These are phyloP conservation scores for Drosophila nigritarsus DNA, from an alignment of 2,888 invertebrate species.

Conservation along the genomic window DNA sequence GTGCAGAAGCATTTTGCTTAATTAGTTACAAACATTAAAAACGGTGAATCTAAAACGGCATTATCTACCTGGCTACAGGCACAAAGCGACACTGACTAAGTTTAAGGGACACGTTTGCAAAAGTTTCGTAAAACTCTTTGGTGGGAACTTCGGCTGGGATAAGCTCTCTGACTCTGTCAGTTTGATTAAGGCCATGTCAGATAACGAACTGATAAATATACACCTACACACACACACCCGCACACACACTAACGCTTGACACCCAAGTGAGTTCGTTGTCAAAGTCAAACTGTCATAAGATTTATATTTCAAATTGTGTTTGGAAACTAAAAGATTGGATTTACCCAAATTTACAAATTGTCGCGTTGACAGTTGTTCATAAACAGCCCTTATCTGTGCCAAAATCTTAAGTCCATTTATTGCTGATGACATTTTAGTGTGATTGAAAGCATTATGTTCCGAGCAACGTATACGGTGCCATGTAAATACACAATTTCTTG, in stretches of 20 bases:
- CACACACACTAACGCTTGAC: not conserved
- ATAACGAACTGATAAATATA: slow-evolving; percentile 32
- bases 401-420: not conserved
- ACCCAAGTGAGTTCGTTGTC: slow-evolving; percentile 13
- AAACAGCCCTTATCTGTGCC: not conserved
- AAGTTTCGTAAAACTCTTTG: slow-evolving; percentile 4
- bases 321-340: slow-evolving; percentile 21
- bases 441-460: not conserved
- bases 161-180: slow-evolving; percentile 16
- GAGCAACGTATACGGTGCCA: not conserved
- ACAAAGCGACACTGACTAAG: not conserved
- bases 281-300: slow-evolving; percentile 32
- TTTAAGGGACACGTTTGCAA: slow-evolving; percentile 12
- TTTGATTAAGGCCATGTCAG: slow-evolving; percentile 30
- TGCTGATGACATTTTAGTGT: not conserved
- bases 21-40: slow-evolving; percentile 75
- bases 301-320: slow-evolving; percentile 6
- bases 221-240: not conserved
- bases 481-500: not conserved
- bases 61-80: slow-evolving; percentile 36
- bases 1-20: slow-evolving; percentile 77
- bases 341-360: slow-evolving; percentile 18
- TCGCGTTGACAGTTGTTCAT: slow-evolving; percentile 1
- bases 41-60: slow-evolving; percentile 38
- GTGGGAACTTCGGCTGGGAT: no score